phyloP scores from a whole-genome alignment of 1,140 invertebrate species.

The Drosophila lowei region DNA sequence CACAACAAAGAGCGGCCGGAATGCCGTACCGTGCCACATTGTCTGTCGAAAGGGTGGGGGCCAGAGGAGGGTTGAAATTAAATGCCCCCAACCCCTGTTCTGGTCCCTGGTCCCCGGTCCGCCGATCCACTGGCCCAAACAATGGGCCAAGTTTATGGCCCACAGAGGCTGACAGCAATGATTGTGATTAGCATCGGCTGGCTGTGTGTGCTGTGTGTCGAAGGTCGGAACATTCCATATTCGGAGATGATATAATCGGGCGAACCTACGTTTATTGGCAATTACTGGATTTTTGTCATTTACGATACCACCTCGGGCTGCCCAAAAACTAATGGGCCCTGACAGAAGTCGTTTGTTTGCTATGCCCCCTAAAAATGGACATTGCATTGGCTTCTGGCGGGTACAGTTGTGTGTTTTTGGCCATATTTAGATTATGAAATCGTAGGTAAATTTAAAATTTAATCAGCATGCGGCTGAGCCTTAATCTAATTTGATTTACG shows the following conservation, averaged over 20 bases:
- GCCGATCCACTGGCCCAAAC: constrained; percentile 21
- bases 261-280: constrained; percentile 55
- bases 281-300: constrained; percentile 60
- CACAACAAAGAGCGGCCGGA: constrained; percentile 10
- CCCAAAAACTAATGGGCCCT: constrained; percentile 36
- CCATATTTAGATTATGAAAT: too few species aligned
- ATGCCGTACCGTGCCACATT: constrained; percentile 13
- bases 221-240: constrained; percentile 6
- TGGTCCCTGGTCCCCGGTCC: too few species aligned
- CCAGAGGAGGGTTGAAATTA: constrained; percentile 3
- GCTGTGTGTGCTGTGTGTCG: neutral
- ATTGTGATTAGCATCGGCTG: constrained; percentile 38
- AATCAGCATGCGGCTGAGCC: neutral
- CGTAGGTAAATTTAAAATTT: constrained; percentile 6
- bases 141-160: constrained; percentile 59
- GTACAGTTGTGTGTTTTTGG: constrained; percentile 1
- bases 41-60: constrained; percentile 27
- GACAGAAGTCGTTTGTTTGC: constrained; percentile 14
- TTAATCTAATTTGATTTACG: constrained; percentile 34
- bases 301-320: constrained; percentile 23
- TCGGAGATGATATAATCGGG: constrained; percentile 9
- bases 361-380: neutral
- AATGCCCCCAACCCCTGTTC: too few species aligned
- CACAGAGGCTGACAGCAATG: constrained; percentile 49
- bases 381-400: neutral